A percentile compares a stretch with the other conserved stretches of the same genome.
Conservation (phyloP, 2,113 vertebrate species). For the Psilopogon haemacephalus region DNA sequence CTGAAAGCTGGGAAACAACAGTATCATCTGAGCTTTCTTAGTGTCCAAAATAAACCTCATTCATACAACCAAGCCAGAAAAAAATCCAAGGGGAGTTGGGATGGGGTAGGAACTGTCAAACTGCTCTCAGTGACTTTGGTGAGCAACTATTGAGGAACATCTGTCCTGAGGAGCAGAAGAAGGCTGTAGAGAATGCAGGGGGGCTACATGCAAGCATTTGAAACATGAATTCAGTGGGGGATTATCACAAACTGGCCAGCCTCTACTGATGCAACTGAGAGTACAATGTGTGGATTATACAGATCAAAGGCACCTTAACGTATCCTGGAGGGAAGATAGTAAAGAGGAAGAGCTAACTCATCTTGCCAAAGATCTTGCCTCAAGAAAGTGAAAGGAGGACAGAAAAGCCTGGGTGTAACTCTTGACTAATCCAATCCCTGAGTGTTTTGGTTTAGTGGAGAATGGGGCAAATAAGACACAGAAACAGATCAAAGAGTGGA, state of each 20-base stretch:
- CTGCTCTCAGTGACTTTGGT: background rate
- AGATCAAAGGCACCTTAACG: slow-evolving; percentile 12
- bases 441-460: background rate
- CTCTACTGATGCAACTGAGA: background rate
- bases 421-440: background rate
- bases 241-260: background rate
- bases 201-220: background rate
- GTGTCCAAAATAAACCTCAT: background rate
- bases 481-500: background rate
- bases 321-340: background rate
- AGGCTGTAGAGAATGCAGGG: background rate
- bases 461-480: background rate
- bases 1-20: background rate
- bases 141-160: background rate
- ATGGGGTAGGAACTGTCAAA: background rate
- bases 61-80: rapidly evolving
- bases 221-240: slow-evolving; percentile 15
- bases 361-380: background rate
- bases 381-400: background rate
- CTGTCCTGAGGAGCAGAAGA: background rate
- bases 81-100: background rate
- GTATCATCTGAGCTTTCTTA: background rate
- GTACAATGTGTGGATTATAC: background rate
- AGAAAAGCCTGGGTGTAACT: background rate
- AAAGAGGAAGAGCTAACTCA: background rate